These are phyloP conservation scores for Scalopus aquaticus DNA, from an alignment of 2,113 vertebrate genomes.

Conservation along the genomic window DNA sequence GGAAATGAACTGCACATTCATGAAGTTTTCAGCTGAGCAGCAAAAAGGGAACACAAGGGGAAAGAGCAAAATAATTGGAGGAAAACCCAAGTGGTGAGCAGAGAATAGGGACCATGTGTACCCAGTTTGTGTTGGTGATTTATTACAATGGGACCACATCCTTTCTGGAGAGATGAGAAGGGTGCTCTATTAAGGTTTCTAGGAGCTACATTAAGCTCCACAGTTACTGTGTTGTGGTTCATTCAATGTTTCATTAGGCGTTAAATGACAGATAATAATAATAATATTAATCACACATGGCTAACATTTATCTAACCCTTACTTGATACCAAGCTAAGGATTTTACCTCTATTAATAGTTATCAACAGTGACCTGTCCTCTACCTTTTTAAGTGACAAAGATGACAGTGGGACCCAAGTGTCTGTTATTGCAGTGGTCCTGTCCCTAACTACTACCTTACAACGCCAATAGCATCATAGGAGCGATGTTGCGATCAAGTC, in stretches of 20 bases:
- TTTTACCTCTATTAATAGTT: neutral
- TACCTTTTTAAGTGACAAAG: neutral
- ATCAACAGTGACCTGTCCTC: too few species aligned
- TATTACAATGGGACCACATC: slow-evolving; percentile 2
- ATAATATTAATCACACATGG: slow-evolving; percentile 60
- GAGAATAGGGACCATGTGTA: neutral
- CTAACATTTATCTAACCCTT: slow-evolving; percentile 68
- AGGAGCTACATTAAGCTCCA: slow-evolving; percentile 45
- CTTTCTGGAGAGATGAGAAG: neutral
- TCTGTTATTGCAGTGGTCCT: neutral
- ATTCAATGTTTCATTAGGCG: slow-evolving; percentile 68
- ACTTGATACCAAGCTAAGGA: neutral
- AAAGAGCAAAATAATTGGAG: slow-evolving; percentile 65
- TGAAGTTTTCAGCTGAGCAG: slow-evolving; percentile 69
- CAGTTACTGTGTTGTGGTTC: slow-evolving; percentile 44
- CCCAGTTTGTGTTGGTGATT: slow-evolving; percentile 50
- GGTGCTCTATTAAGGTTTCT: neutral
- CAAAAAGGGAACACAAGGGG: slow-evolving; percentile 25
- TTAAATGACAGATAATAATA: slow-evolving; percentile 70
- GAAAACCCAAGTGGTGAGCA: slow-evolving; percentile 35
- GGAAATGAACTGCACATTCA: slow-evolving; percentile 66
- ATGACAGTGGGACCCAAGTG: neutral
- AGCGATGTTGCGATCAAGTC: neutral
- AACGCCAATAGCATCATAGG: neutral
- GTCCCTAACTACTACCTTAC: neutral